Conservation (phyloP, 2,113 vertebrate species). For the Poicephalus gulielmi region DNA sequence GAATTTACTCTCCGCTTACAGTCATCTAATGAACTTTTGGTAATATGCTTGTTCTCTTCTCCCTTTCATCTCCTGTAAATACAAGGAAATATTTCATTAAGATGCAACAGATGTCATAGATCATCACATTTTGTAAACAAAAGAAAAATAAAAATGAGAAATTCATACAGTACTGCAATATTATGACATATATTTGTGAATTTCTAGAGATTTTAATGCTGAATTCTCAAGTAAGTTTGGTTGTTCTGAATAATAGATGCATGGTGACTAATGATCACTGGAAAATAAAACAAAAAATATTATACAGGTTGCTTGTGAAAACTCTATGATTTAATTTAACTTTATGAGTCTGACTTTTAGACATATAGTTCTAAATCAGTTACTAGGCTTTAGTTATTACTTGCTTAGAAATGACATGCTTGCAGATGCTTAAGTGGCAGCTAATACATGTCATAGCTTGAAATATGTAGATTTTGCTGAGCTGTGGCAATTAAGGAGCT, state of each 20-base stretch:
- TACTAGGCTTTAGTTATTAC: not conserved
- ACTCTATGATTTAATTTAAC: not conserved
- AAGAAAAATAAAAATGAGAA: not conserved
- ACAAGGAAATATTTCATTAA: not conserved
- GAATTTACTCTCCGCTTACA: not conserved
- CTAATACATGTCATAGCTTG: not conserved
- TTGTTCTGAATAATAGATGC: not conserved
- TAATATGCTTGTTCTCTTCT: not conserved
- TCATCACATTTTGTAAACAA: not conserved
- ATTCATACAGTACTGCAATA: not conserved
- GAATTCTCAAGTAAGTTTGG: not conserved
- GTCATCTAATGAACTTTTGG: not conserved
- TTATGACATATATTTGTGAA: not conserved
- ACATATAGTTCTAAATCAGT: not conserved
- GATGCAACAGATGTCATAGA: not conserved
- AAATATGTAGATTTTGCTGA: not conserved
- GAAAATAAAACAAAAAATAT: not conserved
- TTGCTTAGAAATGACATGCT: not conserved
- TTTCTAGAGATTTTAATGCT: not conserved
- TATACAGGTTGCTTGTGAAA: not conserved
- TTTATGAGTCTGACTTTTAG: not conserved
- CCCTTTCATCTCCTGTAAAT: not conserved
- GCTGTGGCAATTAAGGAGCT: not conserved
- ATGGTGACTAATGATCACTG: not conserved
- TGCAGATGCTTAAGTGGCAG: not conserved